These are phyloP conservation scores for Neodiprion pinetum DNA, from an alignment of 1,140 invertebrate species.

Conservation along the genomic window DNA sequence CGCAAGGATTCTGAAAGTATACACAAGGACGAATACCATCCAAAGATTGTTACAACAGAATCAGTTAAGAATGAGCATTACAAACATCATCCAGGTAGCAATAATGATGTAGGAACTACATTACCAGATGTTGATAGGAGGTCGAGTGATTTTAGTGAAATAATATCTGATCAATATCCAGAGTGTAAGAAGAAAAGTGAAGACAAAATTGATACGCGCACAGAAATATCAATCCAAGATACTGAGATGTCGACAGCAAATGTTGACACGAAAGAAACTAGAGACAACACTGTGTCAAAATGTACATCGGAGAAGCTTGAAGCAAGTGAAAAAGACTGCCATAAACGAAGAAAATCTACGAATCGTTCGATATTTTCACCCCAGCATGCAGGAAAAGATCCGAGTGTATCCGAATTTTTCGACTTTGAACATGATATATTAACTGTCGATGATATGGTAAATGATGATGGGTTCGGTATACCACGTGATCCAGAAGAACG, in stretches of 20 bases:
- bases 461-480: conserved; percentile 70
- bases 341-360: conserved; percentile 49
- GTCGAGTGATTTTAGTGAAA: conserved; percentile 23
- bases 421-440: conserved; percentile 74
- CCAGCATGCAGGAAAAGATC: conserved; percentile 69
- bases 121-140: conserved; percentile 32
- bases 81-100: conserved; percentile 33
- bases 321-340: conserved; percentile 30
- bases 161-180: neutral
- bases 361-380: conserved; percentile 77
- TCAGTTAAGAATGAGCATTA: conserved; percentile 30
- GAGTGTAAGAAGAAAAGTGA: conserved; percentile 31
- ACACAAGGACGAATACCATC: conserved; percentile 9
- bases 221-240: neutral
- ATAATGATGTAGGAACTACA: conserved; percentile 24
- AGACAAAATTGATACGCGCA: conserved; percentile 17
- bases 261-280: conserved; percentile 22
- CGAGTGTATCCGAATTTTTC: conserved; percentile 65
- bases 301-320: conserved; percentile 37
- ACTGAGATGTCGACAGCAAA: neutral
- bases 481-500: conserved; percentile 67
- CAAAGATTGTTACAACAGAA: neutral
- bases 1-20: conserved; percentile 14
- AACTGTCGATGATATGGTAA: conserved; percentile 66
- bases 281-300: conserved; percentile 34